These are phyloP conservation scores for Oryzias sinensis DNA, from an alignment of 2,797 vertebrate genomes.

Conservation along the genomic window DNA sequence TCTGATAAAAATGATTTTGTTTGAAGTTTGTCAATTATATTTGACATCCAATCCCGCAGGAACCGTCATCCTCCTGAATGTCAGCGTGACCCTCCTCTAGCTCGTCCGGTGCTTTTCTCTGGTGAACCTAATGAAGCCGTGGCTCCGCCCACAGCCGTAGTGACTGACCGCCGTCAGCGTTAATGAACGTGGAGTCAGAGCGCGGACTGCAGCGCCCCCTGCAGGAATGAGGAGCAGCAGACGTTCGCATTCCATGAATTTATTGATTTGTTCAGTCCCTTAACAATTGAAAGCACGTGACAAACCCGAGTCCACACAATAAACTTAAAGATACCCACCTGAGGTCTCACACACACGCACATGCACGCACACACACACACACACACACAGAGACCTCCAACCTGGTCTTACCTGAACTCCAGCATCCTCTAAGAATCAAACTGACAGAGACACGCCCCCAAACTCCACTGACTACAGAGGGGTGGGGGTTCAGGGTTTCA, in stretches of 20 bases:
- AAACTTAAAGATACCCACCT: constrained; percentile 58
- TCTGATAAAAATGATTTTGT: too few species aligned
- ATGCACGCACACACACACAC: constrained; percentile 2
- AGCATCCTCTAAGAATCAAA: constrained; percentile 72
- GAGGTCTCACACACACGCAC: constrained; percentile 40
- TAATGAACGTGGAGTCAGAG: not conserved
- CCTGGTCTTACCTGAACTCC: constrained; percentile 90
- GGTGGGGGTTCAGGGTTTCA: not conserved
- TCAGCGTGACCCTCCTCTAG: too few species aligned
- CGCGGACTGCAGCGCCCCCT: too few species aligned
- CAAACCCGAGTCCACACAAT: constrained; percentile 58
- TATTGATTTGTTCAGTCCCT: constrained; percentile 94
- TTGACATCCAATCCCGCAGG: too few species aligned
- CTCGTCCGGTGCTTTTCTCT: too few species aligned
- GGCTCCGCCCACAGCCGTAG: too few species aligned
- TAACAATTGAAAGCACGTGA: constrained; percentile 77
- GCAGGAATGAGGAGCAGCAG: not conserved
- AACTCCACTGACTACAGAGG: constrained; percentile 45
- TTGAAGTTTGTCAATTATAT: too few species aligned
- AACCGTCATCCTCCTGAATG: too few species aligned
- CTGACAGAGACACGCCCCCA: constrained; percentile 44
- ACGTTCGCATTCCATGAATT: constrained; percentile 88
- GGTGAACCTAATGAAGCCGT: too few species aligned
- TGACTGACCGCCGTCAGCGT: not conserved
- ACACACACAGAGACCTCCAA: constrained; percentile 40